Base-by-base conservation (phyloP, 2,888 invertebrate genomes). In the Cosmia trapezina region DNA sequence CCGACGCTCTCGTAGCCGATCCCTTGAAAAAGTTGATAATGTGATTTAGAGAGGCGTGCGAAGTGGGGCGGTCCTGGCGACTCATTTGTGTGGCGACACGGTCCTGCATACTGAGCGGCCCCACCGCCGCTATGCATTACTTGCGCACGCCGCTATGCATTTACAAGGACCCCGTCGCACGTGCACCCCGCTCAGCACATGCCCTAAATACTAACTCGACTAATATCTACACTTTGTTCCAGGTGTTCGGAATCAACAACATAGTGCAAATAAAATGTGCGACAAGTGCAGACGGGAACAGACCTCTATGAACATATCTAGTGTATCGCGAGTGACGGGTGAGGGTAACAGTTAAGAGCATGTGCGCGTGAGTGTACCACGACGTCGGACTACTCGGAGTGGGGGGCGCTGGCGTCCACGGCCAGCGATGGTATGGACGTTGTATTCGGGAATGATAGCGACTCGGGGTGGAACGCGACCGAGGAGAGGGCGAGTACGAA, bases 371-470 rank as follows among this genome's bases (percentile, higher is more conserved):
- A 93, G 88, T 88, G 91, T 92, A 91, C 87, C 94, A 96, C 94
- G 91, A 94, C 96, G 96, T 94, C 95, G 92, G 94, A 93, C 89
- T 81, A 88, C 83, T 91, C 94, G 72, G 91, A 91, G 92, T 94
- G 94, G 94, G 93, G 91, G 90, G 91, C 94, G 94, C 94, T 93
- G 94, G 95, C 94, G 93, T 91, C 91, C 93, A 90, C 91, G 90
- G 92, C 95, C 94, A 95, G 96, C 94, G 93, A 96, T 96, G 96
- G 93, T 93, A 96, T 96, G 96, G 95, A 95, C 95, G 89, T 92
- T 92, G 94, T 89, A 86, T 89, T 93, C 89, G 93, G 91, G 83
- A 95, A 96, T 90, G 93, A 89, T 84, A 96, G 93, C 90, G 91
- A 89, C 74, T 89, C 86, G 87, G 91, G 88, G 86, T 93, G 93